Evolutionary conservation across 2,888 invertebrate genomes (phyloP).

Genomic region (Ophioninae sp.): DNA sequence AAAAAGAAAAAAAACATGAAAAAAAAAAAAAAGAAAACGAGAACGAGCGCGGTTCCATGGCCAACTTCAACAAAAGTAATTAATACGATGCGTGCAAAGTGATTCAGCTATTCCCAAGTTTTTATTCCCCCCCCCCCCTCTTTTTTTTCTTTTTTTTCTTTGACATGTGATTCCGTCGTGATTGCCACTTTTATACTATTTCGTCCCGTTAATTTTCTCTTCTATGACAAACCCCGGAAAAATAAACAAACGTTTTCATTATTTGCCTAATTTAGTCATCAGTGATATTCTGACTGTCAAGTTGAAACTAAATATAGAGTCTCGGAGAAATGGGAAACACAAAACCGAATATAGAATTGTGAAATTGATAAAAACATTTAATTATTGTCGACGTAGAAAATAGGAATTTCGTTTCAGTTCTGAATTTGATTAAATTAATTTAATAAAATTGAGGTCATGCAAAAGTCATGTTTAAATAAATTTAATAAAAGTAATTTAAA

Average conservation of each 20-base stretch:
- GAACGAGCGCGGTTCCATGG: conserved; percentile 46
- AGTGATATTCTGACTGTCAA: not conserved
- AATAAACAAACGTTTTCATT: not conserved
- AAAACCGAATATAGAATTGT: no score
- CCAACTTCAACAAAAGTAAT: conserved; percentile 55
- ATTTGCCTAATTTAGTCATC: not conserved
- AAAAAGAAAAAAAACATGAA: not conserved
- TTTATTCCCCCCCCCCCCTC: not conserved
- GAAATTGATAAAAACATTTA: no score
- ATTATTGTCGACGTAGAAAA: not conserved
- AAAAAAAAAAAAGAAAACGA: not conserved
- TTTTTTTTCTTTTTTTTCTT: not conserved
- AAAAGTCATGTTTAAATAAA: no score
- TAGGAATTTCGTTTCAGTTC: no score
- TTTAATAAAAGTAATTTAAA: no score
- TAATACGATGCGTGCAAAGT: conserved; percentile 35
- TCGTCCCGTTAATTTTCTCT: conserved; percentile 14
- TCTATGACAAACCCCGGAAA: not conserved
- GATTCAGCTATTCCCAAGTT: conserved; percentile 53
- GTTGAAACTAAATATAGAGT: not conserved
- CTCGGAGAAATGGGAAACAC: no score
- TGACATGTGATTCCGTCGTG: conserved; percentile 8
- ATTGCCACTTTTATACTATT: not conserved
- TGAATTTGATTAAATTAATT: no score
- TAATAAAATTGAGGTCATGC: no score